Conservation (phyloP, 2,797 vertebrate species). For the Manis pentadactyla region DNA sequence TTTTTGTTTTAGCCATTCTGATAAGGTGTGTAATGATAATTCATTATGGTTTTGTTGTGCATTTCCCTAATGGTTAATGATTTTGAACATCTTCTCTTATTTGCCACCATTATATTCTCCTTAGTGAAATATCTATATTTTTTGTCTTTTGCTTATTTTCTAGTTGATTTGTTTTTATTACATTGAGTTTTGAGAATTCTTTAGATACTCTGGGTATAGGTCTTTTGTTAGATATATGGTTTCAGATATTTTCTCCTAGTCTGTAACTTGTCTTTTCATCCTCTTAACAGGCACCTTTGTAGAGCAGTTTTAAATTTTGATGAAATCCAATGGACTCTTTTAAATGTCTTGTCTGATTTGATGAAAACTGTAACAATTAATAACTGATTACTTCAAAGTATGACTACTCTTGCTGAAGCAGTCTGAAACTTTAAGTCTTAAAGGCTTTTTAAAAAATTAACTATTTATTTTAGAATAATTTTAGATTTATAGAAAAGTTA, state of each 20-base stretch:
- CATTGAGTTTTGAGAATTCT: background rate
- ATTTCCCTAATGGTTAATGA: background rate
- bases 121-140: background rate
- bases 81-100: background rate
- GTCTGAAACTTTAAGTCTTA: background rate
- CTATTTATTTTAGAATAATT: slow-evolving; percentile 9
- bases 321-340: background rate
- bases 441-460: background rate
- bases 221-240: background rate
- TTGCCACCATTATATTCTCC: background rate
- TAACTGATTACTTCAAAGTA: background rate
- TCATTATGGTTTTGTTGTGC: background rate
- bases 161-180: background rate
- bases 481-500: background rate
- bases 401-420: background rate
- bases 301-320: background rate
- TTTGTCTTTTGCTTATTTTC: background rate
- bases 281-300: background rate
- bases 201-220: background rate
- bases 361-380: background rate
- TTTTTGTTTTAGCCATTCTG: slow-evolving; percentile 1
- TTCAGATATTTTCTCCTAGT: background rate
- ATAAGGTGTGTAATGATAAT: background rate
- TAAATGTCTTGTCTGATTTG: background rate
- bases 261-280: background rate